Evolutionary conservation across 2,113 vertebrate genomes (phyloP).

Genomic region (Climacteris rufus): DNA sequence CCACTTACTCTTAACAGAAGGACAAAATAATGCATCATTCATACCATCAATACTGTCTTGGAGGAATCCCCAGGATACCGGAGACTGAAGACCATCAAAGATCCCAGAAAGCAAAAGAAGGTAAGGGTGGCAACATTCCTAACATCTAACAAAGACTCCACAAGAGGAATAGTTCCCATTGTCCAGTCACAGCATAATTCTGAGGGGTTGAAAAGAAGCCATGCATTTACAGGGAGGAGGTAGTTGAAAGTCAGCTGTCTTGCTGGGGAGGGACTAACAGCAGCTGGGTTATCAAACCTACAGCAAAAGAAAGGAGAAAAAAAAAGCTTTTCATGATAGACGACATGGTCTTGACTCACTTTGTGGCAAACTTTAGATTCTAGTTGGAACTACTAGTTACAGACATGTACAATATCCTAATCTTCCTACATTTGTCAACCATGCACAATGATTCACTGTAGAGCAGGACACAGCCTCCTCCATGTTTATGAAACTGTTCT

Average conservation of each 20-base stretch:
- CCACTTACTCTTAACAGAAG: background rate
- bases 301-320: background rate
- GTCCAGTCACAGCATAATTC: conserved; percentile 99
- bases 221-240: conserved; percentile 94
- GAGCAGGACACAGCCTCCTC: background rate
- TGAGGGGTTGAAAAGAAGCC: conserved; percentile 94
- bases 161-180: conserved; percentile 96
- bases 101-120: conserved; percentile 84
- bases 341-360: background rate
- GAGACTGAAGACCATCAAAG: conserved; percentile 85
- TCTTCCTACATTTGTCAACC: background rate
- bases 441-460: background rate
- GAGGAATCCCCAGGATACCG: conserved; percentile 85
- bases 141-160: conserved; percentile 88
- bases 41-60: conserved; percentile 93
- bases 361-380: background rate
- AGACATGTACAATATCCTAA: background rate
- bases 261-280: conserved; percentile 88
- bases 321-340: background rate
- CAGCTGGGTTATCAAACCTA: conserved; percentile 98
- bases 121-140: conserved; percentile 88
- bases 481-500: background rate
- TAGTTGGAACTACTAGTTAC: background rate
- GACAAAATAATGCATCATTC: background rate
- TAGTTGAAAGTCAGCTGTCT: conserved; percentile 98